Evolutionary conservation across 1,140 invertebrate genomes (phyloP), one percentile per base, ranked within the genome.

Genomic region (Hylyphantes graminicola): DNA sequence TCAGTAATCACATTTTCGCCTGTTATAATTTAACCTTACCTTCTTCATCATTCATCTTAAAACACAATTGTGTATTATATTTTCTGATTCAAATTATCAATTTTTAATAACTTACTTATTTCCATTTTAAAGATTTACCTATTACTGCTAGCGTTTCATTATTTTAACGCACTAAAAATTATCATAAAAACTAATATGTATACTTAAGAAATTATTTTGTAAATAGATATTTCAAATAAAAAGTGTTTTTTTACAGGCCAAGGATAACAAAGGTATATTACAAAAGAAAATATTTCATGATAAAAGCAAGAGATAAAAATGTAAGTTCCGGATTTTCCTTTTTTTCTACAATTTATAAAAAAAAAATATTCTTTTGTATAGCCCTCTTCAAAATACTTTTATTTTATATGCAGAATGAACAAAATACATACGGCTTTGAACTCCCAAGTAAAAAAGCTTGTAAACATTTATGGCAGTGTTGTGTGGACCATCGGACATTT

Each of bases 401-500:
- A 51, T 68, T 53, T 73, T 86, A 51, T 55, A 64, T 91, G 83
- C 89, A 96, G 95, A 96, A 97, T 90, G 96, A 98, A 87, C 96
- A 98, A 85, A 95, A 95, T 88, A 98, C 96, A 12, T 98, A 98
- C 89, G 96, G 97, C 7, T 98, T 98, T 90, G 95, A 98, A 70
- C 90, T 99, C 75, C 93, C 95, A 61, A 99, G 98, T 89, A 97
- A 99, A 89, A 98, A 99, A 89, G 97, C 98, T 0, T 98, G 97
- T 89, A 99, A 99, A 90, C 98, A 99, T 90, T 91, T 99, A 84
- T 99, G 98, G 98, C 99, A 99, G 90, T 99, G 98, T 92, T 98
- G 98, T 21, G 96, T 99, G 0, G 98, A 99, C 89, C 97, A 99
- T 91, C 98, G 99, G 90, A 96, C 97, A 0, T 99, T 99, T 92